Percentiles rank a stretch among this genome's conserved stretches.
Evolutionary conservation across 2,797 vertebrate genomes (phyloP).

Genomic region (Gallinago stenura): DNA sequence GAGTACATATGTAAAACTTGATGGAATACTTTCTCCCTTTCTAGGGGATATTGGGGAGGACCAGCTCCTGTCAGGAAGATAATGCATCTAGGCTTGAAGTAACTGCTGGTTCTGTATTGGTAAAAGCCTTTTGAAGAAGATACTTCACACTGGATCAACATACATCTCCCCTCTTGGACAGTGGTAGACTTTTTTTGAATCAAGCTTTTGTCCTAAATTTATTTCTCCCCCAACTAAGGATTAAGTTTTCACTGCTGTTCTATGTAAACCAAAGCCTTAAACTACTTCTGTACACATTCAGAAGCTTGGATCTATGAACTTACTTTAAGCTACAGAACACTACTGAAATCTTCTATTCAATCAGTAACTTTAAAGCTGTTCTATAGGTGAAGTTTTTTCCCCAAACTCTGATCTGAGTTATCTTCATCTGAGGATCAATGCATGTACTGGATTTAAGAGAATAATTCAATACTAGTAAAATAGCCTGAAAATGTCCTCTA

Average conservation of each 20-base stretch:
- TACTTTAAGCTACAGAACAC: background rate
- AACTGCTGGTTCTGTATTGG: background rate
- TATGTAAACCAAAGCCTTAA: background rate
- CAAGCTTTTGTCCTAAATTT: background rate
- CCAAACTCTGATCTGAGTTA: background rate
- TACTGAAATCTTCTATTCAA: background rate
- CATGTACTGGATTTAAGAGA: background rate
- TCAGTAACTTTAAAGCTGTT: background rate
- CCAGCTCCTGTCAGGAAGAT: slow-evolving; percentile 90
- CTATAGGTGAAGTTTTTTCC: background rate
- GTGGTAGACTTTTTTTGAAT: background rate
- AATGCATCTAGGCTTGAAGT: slow-evolving; percentile 92
- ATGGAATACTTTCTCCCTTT: slow-evolving; percentile 3
- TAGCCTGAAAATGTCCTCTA: background rate
- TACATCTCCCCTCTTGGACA: fast-evolving
- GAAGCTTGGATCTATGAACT: background rate
- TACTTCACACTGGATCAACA: background rate
- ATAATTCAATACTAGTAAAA: background rate
- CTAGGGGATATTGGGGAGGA: slow-evolving; percentile 95
- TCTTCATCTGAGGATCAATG: background rate
- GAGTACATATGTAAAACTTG: background rate
- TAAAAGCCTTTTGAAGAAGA: background rate
- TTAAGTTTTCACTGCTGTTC: background rate
- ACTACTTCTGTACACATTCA: background rate
- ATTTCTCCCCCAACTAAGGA: fast-evolving